A percentile compares a stretch with the other conserved stretches of the same genome.
phyloP scores from a whole-genome alignment of 2,888 invertebrate species.

The Phyllotreta striolata region DNA sequence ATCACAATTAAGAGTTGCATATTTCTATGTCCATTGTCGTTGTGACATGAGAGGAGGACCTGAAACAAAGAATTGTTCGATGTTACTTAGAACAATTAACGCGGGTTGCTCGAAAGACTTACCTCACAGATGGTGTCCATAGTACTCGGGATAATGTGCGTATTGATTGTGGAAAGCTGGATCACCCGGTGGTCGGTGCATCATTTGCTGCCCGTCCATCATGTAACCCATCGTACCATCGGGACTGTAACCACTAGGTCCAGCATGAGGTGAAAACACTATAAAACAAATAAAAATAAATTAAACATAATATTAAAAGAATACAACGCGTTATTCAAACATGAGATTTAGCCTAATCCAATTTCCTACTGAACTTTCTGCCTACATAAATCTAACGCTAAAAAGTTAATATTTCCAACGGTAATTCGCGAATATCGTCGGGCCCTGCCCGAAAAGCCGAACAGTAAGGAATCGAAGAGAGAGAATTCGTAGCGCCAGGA shows the following conservation, averaged over 20 bases:
- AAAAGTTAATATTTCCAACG: too few relatives aligned
- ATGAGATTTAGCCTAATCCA: not conserved
- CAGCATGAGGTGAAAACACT: slow-evolving; percentile 93
- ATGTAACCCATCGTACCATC: slow-evolving; percentile 96
- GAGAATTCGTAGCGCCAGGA: slow-evolving; percentile 20
- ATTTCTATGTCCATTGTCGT: slow-evolving; percentile 63
- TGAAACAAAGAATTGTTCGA: slow-evolving; percentile 50
- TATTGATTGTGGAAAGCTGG: slow-evolving; percentile 94
- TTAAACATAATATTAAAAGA: not conserved
- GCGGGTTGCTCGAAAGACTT: slow-evolving; percentile 38
- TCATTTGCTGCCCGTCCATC: slow-evolving; percentile 98
- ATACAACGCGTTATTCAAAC: not conserved
- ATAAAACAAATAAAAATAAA: slow-evolving; percentile 12
- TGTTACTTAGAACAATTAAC: not conserved
- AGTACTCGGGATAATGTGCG: slow-evolving; percentile 91
- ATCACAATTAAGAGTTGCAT: slow-evolving; percentile 67
- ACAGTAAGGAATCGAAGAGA: slow-evolving; percentile 10
- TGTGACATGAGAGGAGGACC: slow-evolving; percentile 58
- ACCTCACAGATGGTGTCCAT: slow-evolving; percentile 88
- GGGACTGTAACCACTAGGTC: slow-evolving; percentile 96
- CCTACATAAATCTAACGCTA: too few relatives aligned
- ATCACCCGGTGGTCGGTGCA: slow-evolving; percentile 94
- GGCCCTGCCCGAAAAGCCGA: slow-evolving; percentile 11
- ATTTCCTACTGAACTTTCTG: not conserved
- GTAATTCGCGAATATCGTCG: not conserved